A percentile compares a stretch with the other conserved stretches of the same genome.
Evolutionary conservation across 23 tunicate genomes (phyloP).

Genomic region (Trididemnum clinides): DNA sequence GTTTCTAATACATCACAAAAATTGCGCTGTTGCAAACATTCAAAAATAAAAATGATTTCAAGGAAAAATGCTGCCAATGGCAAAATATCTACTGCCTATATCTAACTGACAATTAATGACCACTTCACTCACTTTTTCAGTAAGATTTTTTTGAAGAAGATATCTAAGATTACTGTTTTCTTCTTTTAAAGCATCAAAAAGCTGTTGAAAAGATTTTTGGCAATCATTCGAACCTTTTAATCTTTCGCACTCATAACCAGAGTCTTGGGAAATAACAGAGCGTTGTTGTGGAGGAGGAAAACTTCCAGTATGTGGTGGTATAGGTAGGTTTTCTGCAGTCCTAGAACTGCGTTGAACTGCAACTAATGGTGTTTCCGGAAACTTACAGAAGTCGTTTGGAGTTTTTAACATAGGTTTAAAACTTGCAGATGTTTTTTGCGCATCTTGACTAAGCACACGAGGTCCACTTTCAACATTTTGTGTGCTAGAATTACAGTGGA

Average conservation of each 20-base stretch:
- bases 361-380: background rate
- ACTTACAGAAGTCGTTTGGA: slow-evolving; percentile 30
- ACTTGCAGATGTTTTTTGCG: too few relatives aligned
- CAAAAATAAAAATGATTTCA: too few relatives aligned
- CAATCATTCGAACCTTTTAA: background rate
- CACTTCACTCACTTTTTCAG: background rate
- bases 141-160: background rate
- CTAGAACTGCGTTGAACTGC: background rate
- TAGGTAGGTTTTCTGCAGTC: background rate
- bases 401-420: slow-evolving; percentile 30
- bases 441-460: too few relatives aligned
- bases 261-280: background rate
- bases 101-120: too few relatives aligned
- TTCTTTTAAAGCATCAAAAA: slow-evolving; percentile 12
- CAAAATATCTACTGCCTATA: too few relatives aligned
- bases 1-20: too few relatives aligned
- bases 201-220: background rate
- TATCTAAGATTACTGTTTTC: slow-evolving; percentile 21
- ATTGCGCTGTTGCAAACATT: too few relatives aligned
- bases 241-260: slow-evolving; percentile 33
- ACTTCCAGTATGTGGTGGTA: background rate
- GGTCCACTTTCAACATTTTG: too few relatives aligned
- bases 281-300: background rate
- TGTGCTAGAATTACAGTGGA: too few relatives aligned
- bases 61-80: too few relatives aligned